phyloP scores from a whole-genome alignment of 64 coral and sea anemone species.

The Stichodactyla mertensii region DNA sequence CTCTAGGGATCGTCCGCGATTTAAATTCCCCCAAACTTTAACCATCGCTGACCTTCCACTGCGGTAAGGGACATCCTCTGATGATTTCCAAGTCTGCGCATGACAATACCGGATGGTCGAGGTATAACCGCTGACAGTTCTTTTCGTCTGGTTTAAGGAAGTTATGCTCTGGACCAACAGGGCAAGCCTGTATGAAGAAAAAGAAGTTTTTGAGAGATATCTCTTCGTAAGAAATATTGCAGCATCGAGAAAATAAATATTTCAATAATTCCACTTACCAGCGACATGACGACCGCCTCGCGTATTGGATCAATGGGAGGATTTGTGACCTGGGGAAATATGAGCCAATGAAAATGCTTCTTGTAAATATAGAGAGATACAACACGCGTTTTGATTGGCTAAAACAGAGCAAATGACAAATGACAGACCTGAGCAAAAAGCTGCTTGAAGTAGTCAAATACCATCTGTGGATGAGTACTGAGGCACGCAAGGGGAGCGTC shows the following conservation, averaged over 20 bases:
- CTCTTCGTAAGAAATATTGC: no score
- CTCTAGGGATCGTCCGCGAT: no score
- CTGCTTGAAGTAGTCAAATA: constrained; percentile 97
- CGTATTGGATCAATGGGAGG: constrained; percentile 90
- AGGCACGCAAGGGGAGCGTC: constrained; percentile 88
- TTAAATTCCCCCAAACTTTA: no score
- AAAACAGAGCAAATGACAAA: not conserved
- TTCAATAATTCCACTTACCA: constrained; percentile 33
- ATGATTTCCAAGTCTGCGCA: constrained; percentile 81
- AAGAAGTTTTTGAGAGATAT: not conserved
- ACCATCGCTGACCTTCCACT: constrained; percentile 63
- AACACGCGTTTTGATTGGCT: not conserved
- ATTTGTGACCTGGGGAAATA: constrained; percentile 64
- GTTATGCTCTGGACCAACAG: constrained; percentile 85
- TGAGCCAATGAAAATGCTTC: not conserved
- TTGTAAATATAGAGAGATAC: no score
- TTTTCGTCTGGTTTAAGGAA: constrained; percentile 66
- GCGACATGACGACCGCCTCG: constrained; percentile 80
- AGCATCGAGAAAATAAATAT: no score
- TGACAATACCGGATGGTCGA: constrained; percentile 82
- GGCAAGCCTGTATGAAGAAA: constrained; percentile 53
- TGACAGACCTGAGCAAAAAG: constrained; percentile 75
- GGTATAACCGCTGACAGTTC: constrained; percentile 71
- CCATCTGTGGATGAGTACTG: constrained; percentile 71
- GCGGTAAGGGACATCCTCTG: constrained; percentile 44